Evolutionary conservation across 1,140 invertebrate species (phyloP).

Genomic region (Philotrypesis tridentata): DNA sequence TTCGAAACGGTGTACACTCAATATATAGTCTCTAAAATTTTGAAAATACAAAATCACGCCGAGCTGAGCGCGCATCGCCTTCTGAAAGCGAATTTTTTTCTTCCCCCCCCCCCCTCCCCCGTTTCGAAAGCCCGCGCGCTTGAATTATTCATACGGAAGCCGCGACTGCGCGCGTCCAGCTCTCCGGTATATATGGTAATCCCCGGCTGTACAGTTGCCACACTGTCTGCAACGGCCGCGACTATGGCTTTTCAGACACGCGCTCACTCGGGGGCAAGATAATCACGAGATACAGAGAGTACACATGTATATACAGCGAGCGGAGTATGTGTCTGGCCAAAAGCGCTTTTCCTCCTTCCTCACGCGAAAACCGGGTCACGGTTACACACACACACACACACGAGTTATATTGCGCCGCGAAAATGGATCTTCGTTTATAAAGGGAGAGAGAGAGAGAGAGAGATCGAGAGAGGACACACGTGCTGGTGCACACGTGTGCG

Average conservation of each 20-base stretch:
- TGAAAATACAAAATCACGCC: too few relatives aligned
- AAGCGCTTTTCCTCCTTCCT: neutral
- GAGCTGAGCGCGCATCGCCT: too few relatives aligned
- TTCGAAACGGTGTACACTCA: too few relatives aligned
- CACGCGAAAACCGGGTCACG: conserved; percentile 17
- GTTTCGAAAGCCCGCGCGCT: conserved; percentile 53
- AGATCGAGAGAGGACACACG: neutral
- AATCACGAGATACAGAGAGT: conserved; percentile 2
- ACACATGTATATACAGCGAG: too few relatives aligned
- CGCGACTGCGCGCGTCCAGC: conserved; percentile 49
- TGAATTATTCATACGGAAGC: conserved; percentile 63
- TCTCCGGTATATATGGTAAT: conserved; percentile 57
- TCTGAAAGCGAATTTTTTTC: conserved; percentile 21
- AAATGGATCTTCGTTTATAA: neutral
- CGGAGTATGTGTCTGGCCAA: too few relatives aligned
- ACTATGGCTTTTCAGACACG: neutral
- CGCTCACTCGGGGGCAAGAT: neutral
- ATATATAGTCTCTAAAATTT: too few relatives aligned
- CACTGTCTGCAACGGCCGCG: conserved; percentile 49
- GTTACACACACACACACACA: neutral
- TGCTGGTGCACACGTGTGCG: neutral
- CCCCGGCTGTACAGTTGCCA: conserved; percentile 41
- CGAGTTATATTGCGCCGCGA: conserved; percentile 11
- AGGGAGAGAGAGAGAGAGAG: too few relatives aligned
- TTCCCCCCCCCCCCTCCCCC: conserved; percentile 49